These are phyloP conservation scores for Scaptodrosophila lebanonensis DNA, from an alignment of 1,140 invertebrate genomes.

Conservation along the genomic window DNA sequence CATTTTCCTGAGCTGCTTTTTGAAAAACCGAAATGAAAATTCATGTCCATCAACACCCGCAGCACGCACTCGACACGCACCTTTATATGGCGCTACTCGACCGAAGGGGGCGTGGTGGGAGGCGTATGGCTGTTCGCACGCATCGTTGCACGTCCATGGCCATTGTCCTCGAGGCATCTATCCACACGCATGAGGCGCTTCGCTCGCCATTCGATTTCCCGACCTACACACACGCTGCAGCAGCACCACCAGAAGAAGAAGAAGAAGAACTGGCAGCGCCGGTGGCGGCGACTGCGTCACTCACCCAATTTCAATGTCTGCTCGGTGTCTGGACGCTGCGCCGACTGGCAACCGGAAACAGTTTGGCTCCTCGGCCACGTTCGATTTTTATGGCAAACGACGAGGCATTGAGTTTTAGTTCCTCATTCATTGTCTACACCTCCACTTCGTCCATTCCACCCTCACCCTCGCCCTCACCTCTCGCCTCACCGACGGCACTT, in stretches of 20 bases:
- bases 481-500: slow-evolving; percentile 37
- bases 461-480: slow-evolving; percentile 3
- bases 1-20: slow-evolving; percentile 42
- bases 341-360: slow-evolving; percentile 41
- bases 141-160: slow-evolving; percentile 59
- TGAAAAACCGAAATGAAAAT: slow-evolving; percentile 61
- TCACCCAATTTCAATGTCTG: slow-evolving; percentile 42
- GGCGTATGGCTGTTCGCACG: slow-evolving; percentile 30
- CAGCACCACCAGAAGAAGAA: slow-evolving; percentile 7
- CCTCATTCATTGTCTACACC: slow-evolving; percentile 63
- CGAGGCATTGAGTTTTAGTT: slow-evolving; percentile 52
- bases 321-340: slow-evolving; percentile 53
- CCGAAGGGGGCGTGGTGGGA: background rate
- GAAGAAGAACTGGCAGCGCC: background rate
- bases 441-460: slow-evolving; percentile 5
- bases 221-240: slow-evolving; percentile 45
- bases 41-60: slow-evolving; percentile 62
- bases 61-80: slow-evolving; percentile 60
- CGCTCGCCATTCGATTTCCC: slow-evolving; percentile 41
- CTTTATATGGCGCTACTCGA: slow-evolving; percentile 37
- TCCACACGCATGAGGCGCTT: slow-evolving; percentile 53
- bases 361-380: slow-evolving; percentile 44
- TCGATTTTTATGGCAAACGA: slow-evolving; percentile 64
- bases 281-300: no score
- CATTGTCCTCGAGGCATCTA: slow-evolving; percentile 57